Evolutionary conservation across 2,888 invertebrate species (phyloP), one percentile per base, ranked within the genome.

Genomic region (Drosophila macrospina): DNA sequence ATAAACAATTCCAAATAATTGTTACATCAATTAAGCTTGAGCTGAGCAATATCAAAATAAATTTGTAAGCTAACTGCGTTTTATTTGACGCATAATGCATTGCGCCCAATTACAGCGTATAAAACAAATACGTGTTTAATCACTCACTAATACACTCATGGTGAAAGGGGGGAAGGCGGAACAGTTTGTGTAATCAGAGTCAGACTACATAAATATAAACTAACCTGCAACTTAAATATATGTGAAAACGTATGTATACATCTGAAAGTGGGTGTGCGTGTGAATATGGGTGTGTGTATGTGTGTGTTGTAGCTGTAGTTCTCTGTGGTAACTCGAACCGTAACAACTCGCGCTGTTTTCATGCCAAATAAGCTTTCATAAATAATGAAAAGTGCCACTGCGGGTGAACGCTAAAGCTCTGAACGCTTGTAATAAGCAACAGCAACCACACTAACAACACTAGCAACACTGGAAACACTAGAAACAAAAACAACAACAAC

Each of bases 291-390:
- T 37, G n/a, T 36, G 32, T 36, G 60, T 50, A 28, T 37, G 57
- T 45, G 64, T 48, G 26, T 47, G 42, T 55, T 32, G 42, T 37
- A 13, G 54, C 8, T 41, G 34, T 20, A 20, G 26, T 8, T n/a
- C n/a, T 56, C n/a, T 61, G 54, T 20, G 57, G 28, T 45, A 69
- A 44, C 59, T 54, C 34, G 20, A 42, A 30, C 28, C 39, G 39
- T 60, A 28, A 34, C 28, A 57, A 16, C 52, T 34, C 57, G 62
- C 69, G 59, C 48, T 72, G 61, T 73, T 78, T 80, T 78, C 84
- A 78, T 86, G 70, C 76, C 88, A 88, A 88, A 88, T 88, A 86
- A 78, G 73, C 83, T 69, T 86, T 71, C 84, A 86, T 86, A 88
- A 85, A 86, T 88, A 83, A 85, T 88, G 80, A 88, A 83, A 83